Base-by-base conservation (phyloP, 2,888 invertebrate genomes). In the Drosophila nigricruria region DNA sequence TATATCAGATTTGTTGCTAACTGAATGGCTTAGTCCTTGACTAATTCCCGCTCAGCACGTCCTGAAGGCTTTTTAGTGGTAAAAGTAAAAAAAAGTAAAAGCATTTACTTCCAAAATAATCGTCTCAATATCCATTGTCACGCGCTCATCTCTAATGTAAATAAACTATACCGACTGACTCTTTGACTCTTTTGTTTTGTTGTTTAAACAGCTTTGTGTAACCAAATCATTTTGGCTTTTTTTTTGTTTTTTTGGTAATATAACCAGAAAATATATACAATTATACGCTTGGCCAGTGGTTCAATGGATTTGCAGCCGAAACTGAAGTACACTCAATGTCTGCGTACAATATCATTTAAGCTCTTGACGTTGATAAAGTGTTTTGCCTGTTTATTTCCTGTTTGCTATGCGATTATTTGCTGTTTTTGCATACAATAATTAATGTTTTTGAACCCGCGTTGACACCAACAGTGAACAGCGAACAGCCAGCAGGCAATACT, bases 331-430 rank as follows among this genome's bases (percentile, higher is more conserved):
- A 63, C 73, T 77, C 65, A 32, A 56, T 70, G 73, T 45, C 65
- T 69, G 57, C 57, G 53, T 53, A 68, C 60, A 68, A 64, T 66
- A 71, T 66, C 58, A 70, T 67, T 83, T 73, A 79, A 79, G 81
- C 75, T 78, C 67, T 84, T 80, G 87, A 82, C 84, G 68, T 86
- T 84, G 84, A 84, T 78, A 52, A 76, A 88, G 79, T 81, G 79
- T 78, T 73, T 71, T 42, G 66, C 53, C 62, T 43, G 67, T 57
- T 70, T 76, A 72, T 77, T 88, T 82, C 84, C 81, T 82, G 74
- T 59, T 68, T 38, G 58, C 47, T 38, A 64, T 45, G 32, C 66
- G 60, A 49, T 58, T 70, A 70, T 73, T 67, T 70, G 43, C 12
- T 45, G n/a, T 45, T 75, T 81, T 77, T 72, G 77, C 78, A 71